phyloP scores from a whole-genome alignment of 2,888 invertebrate species.

The Oligia strigilis region DNA sequence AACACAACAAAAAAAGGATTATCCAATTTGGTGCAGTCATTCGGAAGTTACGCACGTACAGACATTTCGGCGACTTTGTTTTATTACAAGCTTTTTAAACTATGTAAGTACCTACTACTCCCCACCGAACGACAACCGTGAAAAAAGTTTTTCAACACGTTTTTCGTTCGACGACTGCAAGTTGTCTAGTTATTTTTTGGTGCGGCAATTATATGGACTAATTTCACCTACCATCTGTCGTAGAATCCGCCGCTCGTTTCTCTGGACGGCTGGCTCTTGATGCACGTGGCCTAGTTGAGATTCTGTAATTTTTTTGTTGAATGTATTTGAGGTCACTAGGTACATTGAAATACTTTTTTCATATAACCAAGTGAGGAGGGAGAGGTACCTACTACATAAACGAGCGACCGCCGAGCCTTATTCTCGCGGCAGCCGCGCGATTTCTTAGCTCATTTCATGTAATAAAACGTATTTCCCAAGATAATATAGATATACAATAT shows the following conservation, averaged over 20 bases:
- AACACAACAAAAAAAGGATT: too few relatives aligned
- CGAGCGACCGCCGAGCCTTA: not conserved
- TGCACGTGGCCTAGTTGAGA: not conserved
- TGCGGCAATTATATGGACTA: too few relatives aligned
- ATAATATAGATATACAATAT: not conserved
- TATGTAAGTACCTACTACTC: too few relatives aligned
- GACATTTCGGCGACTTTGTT: too few relatives aligned
- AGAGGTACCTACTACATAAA: not conserved
- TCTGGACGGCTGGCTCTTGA: not conserved
- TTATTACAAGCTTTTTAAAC: too few relatives aligned
- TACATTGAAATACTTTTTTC: not conserved
- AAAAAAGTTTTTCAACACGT: too few relatives aligned
- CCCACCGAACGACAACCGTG: too few relatives aligned
- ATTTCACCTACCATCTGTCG: not conserved
- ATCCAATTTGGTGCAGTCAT: too few relatives aligned
- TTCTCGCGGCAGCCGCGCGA: not conserved
- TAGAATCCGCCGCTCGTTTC: conserved; percentile 10
- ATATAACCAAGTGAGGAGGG: not conserved
- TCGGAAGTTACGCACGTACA: too few relatives aligned
- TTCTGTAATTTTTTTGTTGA: not conserved
- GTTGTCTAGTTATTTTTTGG: too few relatives aligned
- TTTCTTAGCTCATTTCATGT: not conserved
- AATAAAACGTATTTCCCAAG: not conserved
- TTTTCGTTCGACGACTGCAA: too few relatives aligned
- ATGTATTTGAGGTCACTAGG: not conserved